Conservation (phyloP, 2,888 invertebrate species). For the Pardosa pseudoannulata region DNA sequence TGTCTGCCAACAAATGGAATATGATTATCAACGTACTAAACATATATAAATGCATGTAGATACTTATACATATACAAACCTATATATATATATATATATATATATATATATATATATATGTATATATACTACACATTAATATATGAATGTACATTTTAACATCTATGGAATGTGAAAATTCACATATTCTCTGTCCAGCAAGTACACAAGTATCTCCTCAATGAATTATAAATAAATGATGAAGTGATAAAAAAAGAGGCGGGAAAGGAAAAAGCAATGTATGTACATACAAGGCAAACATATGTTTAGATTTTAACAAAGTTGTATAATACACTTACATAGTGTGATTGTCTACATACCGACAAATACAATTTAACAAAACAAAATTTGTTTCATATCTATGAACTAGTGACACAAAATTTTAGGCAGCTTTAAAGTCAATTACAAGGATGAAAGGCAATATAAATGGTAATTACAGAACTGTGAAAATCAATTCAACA, state of each 20-base stretch:
- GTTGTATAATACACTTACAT: constrained; percentile 37
- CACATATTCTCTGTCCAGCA: constrained; percentile 26
- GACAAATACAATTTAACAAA: background rate
- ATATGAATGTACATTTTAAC: constrained; percentile 1
- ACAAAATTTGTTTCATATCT: too few relatives aligned
- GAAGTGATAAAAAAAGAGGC: background rate
- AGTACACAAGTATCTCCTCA: constrained; percentile 18
- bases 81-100: too few relatives aligned
- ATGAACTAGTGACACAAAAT: too few relatives aligned
- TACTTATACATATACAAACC: too few relatives aligned
- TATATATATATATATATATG: too few relatives aligned
- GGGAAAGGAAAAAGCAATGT: background rate
- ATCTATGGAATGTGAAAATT: constrained; percentile 58
- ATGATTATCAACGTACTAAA: constrained; percentile 5
- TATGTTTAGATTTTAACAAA: constrained; percentile 33
- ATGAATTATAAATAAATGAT: constrained; percentile 21
- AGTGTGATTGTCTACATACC: constrained; percentile 64
- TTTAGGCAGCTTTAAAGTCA: background rate
- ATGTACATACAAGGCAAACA: constrained; percentile 56
- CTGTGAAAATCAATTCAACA: too few relatives aligned
- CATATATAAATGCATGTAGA: background rate
- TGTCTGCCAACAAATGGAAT: constrained; percentile 3
- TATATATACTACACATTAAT: too few relatives aligned
- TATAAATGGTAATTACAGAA: background rate
- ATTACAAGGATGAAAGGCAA: background rate